Conservation (phyloP, 2,888 invertebrate species). For the Stegana nigrithorax region DNA sequence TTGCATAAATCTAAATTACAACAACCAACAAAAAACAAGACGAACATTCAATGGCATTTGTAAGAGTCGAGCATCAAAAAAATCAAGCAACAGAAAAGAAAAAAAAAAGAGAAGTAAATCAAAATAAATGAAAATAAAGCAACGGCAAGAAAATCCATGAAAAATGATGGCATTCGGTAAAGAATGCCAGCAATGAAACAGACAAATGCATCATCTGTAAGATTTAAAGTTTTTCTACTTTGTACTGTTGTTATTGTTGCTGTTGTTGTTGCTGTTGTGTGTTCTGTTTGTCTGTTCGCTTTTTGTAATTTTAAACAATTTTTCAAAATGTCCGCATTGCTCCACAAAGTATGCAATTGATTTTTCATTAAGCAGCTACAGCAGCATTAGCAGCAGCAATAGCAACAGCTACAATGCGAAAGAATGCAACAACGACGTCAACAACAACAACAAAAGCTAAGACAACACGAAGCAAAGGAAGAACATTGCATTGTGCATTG, state of each 20-base stretch:
- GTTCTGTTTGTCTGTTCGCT: not conserved
- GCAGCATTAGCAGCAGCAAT: not conserved
- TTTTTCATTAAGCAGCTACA: constrained; percentile 19
- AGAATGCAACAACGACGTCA: not conserved
- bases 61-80: not conserved
- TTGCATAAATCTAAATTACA: too few species aligned
- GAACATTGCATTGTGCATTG: too few species aligned
- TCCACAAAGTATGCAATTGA: constrained; percentile 22
- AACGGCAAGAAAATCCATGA: too few species aligned
- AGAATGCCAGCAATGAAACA: not conserved
- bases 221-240: not conserved
- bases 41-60: not conserved
- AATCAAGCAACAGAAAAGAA: too few species aligned
- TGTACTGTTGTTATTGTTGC: not conserved
- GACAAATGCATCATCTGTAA: constrained; percentile 16
- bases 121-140: not conserved
- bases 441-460: not conserved
- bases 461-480: not conserved
- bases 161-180: not conserved
- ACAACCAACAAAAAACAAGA: not conserved
- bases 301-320: constrained; percentile 5
- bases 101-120: not conserved
- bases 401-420: not conserved
- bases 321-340: constrained; percentile 22
- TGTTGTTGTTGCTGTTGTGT: not conserved